Evolutionary conservation across 37 sponge, comb jelly and placozoan genomes (phyloP), one percentile per base, ranked within the genome.

Genomic region (Ephydatia muelleri): DNA sequence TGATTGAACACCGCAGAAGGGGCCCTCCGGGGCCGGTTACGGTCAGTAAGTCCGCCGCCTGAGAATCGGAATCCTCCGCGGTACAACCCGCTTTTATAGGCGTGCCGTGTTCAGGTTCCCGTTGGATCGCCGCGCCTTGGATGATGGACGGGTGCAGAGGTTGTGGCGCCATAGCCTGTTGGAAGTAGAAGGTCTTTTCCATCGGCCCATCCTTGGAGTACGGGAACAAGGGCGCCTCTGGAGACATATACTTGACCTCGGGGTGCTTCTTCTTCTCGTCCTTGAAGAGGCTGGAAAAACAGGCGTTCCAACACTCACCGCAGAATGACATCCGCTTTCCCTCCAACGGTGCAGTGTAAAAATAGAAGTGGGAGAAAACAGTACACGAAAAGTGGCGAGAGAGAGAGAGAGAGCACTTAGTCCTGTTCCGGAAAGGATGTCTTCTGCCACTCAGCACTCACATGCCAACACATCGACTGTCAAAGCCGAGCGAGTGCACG

Each of bases 1-100:
- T 83, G 36, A 92, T 70, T 64, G 90, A 83, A 49, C 80, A 89
- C 36, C 86, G 76, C 2, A 95, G 78, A 21, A 57, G 57, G 16
- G 57, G 57, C 57, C 1, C 57, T 57, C 57, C 43, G 6, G 3
- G 43, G 43, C 43, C 43, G 43, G 43, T 6, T 43, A 9, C 57
- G 9, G 57, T 14, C 19, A 57, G 57, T 21, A 57, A 57, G 57
- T 21, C 57, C 57, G 57, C 16, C 57, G 57, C 57, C 57, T 57
- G 57, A 19, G 57, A 57, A 57, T 57, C 57, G 57, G 57, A 57
- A 57, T 57, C 57, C 16, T 57, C 57, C 57, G 57, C 57, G 19
- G 12, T 14, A 57, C 57, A 1, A 21, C 16, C 47, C 47, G 47
- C 47, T 43, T 4, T n/a, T n/a, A n/a, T 57, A 57, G 57, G 57